Conservation (phyloP, 2,113 vertebrate species). For the Oncorhynchus tshawytscha region DNA sequence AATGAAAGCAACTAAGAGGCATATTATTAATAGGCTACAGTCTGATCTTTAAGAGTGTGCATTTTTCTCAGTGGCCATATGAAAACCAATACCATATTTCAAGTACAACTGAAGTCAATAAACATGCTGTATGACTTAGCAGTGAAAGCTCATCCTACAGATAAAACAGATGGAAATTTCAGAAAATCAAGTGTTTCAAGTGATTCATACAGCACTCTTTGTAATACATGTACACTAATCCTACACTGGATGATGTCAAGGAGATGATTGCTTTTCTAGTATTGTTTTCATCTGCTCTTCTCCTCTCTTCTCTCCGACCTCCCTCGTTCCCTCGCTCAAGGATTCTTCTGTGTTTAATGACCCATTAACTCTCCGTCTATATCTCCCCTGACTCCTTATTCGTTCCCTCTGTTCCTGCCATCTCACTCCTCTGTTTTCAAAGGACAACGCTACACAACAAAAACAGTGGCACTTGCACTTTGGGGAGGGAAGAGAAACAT, state of each 20-base stretch:
- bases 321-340: constrained; percentile 23
- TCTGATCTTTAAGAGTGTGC: not conserved
- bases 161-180: constrained; percentile 38
- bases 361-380: constrained; percentile 57
- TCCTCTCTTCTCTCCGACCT: constrained; percentile 28
- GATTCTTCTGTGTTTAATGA: constrained; percentile 50
- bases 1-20: too few relatives aligned
- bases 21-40: not conserved
- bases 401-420: constrained; percentile 5
- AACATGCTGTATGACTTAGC: constrained; percentile 3
- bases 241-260: constrained; percentile 35
- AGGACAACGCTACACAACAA: constrained; percentile 22
- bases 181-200: constrained; percentile 19
- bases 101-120: constrained; percentile 22
- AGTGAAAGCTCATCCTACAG: constrained; percentile 24
- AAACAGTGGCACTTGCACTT: constrained; percentile 6
- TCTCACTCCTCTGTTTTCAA: constrained; percentile 31
- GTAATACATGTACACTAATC: constrained; percentile 10
- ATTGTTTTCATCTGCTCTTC: constrained; percentile 40
- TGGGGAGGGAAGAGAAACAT: constrained; percentile 1
- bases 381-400: constrained; percentile 29
- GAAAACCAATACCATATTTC: not conserved
- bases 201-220: constrained; percentile 34
- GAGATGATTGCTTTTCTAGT: constrained; percentile 41
- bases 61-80: too few relatives aligned